These are phyloP conservation scores for Epirrhoe alternata DNA, from an alignment of 2,888 invertebrate genomes.

Conservation along the genomic window DNA sequence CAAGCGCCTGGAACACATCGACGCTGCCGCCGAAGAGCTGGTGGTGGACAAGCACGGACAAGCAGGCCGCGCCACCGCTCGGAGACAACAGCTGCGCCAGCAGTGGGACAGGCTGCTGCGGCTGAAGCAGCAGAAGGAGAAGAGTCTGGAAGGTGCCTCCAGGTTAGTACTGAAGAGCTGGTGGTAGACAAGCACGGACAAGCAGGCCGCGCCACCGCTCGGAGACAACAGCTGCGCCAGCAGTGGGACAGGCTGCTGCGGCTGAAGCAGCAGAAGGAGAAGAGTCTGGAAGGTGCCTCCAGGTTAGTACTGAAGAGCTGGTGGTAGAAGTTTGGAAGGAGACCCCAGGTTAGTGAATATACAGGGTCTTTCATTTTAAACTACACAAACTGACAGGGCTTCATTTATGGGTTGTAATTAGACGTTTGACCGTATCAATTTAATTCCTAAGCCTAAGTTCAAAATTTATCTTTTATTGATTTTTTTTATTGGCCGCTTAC, in stretches of 20 bases:
- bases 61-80: conserved; percentile 82
- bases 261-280: conserved; percentile 95
- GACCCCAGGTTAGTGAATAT: conserved; percentile 90
- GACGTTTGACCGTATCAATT: no score
- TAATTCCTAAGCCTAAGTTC: no score
- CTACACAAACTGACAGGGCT: no score
- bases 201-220: conserved; percentile 82
- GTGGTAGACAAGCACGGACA: conserved; percentile 81
- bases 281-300: conserved; percentile 95
- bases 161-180: conserved; percentile 71
- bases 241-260: conserved; percentile 95
- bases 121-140: conserved; percentile 95
- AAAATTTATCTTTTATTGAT: no score
- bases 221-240: conserved; percentile 93
- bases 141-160: conserved; percentile 95
- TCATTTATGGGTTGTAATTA: no score
- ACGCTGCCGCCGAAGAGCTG: conserved; percentile 94
- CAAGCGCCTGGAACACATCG: conserved; percentile 95
- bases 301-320: conserved; percentile 71
- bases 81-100: conserved; percentile 93
- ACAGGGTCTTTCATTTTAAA: no score
- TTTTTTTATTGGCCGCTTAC: no score
- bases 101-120: conserved; percentile 95
- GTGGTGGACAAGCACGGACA: conserved; percentile 94
- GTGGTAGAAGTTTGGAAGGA: conserved; percentile 89